Percentiles rank a stretch among this genome's conserved stretches.
These are phyloP conservation scores for Thaumetopoea pityocampa DNA, from an alignment of 1,140 invertebrate genomes.

Conservation along the genomic window DNA sequence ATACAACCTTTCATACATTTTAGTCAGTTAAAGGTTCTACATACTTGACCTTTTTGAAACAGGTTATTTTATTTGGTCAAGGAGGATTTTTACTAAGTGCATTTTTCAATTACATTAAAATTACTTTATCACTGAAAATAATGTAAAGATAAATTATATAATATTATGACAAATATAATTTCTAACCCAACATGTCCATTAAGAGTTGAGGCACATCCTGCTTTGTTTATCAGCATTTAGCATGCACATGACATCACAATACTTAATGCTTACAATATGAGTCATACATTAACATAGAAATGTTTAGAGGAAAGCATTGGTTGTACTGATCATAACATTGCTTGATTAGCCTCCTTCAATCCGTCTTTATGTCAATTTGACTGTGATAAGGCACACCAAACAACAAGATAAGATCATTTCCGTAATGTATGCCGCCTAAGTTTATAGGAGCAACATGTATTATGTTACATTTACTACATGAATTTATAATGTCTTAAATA, in stretches of 20 bases:
- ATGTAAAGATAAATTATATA: not conserved
- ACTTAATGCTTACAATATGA: conserved; percentile 56
- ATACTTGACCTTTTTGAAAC: too few relatives aligned
- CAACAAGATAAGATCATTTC: conserved; percentile 19
- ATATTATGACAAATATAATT: not conserved
- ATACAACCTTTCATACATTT: too few relatives aligned
- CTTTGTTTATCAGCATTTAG: conserved; percentile 52
- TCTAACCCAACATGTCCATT: conserved; percentile 12
- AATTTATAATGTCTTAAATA: conserved; percentile 19
- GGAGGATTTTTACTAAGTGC: too few relatives aligned
- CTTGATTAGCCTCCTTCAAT: conserved; percentile 5
- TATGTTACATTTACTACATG: too few relatives aligned
- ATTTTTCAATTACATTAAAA: too few relatives aligned
- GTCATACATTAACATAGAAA: conserved; percentile 39
- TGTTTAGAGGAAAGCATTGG: conserved; percentile 26
- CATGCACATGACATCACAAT: conserved; percentile 68
- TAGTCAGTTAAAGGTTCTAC: too few relatives aligned
- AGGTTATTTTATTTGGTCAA: too few relatives aligned
- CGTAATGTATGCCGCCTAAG: conserved; percentile 14
- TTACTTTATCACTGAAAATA: not conserved
- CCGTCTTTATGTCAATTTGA: conserved; percentile 5
- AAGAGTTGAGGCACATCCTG: conserved; percentile 18
- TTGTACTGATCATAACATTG: conserved; percentile 8
- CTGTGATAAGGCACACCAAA: conserved; percentile 23
- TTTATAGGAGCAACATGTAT: conserved; percentile 3